Percentiles rank a stretch among this genome's conserved stretches.
Evolutionary conservation across 53 echinoderm and acorn worm genomes (phyloP).

Genomic region (Apostichopus leukothele): DNA sequence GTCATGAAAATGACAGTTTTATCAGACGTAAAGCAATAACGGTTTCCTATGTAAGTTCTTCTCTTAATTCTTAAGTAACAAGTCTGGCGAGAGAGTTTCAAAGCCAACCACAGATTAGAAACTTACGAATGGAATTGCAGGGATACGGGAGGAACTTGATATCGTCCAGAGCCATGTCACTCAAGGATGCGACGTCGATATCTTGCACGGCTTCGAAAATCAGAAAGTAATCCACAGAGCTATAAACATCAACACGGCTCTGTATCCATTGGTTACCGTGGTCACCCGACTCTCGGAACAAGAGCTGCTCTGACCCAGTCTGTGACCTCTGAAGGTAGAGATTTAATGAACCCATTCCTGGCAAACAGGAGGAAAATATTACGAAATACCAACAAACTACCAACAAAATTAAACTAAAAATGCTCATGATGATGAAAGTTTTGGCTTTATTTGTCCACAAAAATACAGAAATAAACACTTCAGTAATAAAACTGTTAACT

Average conservation of each 20-base stretch:
- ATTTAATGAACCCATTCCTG: conserved; percentile 62
- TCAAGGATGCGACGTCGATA: neutral
- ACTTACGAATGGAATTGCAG: conserved; percentile 55
- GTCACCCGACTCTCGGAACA: conserved; percentile 22
- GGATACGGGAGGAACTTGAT: conserved; percentile 8
- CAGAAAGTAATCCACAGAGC: conserved; percentile 42
- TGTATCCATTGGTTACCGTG: conserved; percentile 41
- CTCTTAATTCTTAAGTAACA: no score
- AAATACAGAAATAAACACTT: no score
- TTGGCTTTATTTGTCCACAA: no score
- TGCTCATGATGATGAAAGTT: no score
- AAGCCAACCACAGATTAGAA: neutral
- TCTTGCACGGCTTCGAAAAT: conserved; percentile 45
- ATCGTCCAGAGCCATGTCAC: conserved; percentile 65
- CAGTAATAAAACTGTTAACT: no score
- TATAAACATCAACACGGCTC: conserved; percentile 54
- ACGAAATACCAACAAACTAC: neutral
- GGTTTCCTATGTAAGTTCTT: no score
- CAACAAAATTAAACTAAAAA: neutral
- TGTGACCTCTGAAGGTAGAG: conserved; percentile 33
- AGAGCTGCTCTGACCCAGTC: neutral
- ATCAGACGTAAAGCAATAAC: no score
- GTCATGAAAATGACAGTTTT: no score
- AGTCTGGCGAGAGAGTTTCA: no score
- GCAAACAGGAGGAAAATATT: neutral